Evolutionary conservation across 2,113 vertebrate genomes (phyloP), one percentile per base, ranked within the genome.

Genomic region (Empidonax alnorum): DNA sequence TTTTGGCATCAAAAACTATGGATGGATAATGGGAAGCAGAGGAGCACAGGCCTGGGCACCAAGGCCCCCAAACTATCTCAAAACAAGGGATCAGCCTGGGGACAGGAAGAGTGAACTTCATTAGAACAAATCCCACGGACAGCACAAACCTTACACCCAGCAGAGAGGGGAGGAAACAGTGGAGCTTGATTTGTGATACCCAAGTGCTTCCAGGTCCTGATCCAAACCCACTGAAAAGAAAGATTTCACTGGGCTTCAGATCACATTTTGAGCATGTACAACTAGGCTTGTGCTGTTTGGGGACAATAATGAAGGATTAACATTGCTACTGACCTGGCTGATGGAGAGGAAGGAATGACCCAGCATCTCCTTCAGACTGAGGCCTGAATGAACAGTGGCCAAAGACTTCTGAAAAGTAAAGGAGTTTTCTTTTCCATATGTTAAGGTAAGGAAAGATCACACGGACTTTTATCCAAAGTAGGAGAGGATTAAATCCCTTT

Each of bases 11-110:
- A 82, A 95, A 68, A 71, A 84, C 66, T 97, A 31, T 79, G 95
- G 67, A 12, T 42, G 93, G 95, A 94, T 98, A 98, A 98, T 96
- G 96, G 97, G 96, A 98, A 98, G 87, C 97, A 98, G 96, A 98
- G 92, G 75, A 92, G 84, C 37, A 82, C 78, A 74, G 77, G 89
- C 87, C 95, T 96, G 93, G 90, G 93, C 94, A 97, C 94, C 93
- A 87, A 69, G 91, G 78, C 66, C 72, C 50, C 96, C 96, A 97
- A 91, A 96, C 83, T 94, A 76, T 85, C 93, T 93, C 94, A 73
- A 94, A 96, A 89, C 59, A 86, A 84, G 83, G 97, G 95, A 96
- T 88, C 94, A 92, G 94, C 72, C 84, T 74, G 69, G 79, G 82
- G 84, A 42, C 89, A 84, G 46, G 93, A 94, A 92, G 87, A 92